These are phyloP conservation scores for Megalops cyprinoides DNA, from an alignment of 2,797 vertebrate species.

Conservation along the genomic window DNA sequence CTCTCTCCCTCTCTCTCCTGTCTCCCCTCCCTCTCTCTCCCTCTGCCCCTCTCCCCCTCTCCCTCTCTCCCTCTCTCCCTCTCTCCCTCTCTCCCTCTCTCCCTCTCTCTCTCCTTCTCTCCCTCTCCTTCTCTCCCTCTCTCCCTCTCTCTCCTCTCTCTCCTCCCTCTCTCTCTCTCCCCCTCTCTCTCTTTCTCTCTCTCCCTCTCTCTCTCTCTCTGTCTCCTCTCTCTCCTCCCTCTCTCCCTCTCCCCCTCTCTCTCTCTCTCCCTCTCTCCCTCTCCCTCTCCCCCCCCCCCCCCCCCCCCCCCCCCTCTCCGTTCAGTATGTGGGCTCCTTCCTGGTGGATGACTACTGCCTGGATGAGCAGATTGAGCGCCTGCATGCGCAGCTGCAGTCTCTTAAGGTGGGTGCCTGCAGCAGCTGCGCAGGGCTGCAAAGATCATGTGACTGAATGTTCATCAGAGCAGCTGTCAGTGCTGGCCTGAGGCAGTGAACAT, in stretches of 20 bases:
- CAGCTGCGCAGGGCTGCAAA: not conserved
- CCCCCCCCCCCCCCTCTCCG: slow-evolving; percentile 13
- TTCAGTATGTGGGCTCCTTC: slow-evolving; percentile 92
- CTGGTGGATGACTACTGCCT: slow-evolving; percentile 81
- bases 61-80: too few relatives aligned
- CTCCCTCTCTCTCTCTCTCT: too few relatives aligned
- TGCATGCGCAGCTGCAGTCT: slow-evolving; percentile 79
- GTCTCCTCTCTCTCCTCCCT: too few relatives aligned
- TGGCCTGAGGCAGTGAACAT: not conserved
- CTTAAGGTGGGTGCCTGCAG: slow-evolving; percentile 75
- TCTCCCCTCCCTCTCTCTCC: too few relatives aligned
- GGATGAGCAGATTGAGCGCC: slow-evolving; percentile 77
- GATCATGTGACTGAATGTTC: not conserved
- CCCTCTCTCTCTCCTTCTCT: not conserved
- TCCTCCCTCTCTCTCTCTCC: not conserved
- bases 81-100: too few relatives aligned
- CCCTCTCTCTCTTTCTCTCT: too few relatives aligned
- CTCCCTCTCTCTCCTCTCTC: too few relatives aligned
- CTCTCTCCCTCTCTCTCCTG: too few relatives aligned
- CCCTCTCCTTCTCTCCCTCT: too few relatives aligned
- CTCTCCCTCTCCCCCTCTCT: too few relatives aligned
- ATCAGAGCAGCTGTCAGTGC: not conserved
- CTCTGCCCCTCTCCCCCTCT: not conserved
- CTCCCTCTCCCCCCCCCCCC: too few relatives aligned
- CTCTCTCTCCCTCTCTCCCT: too few relatives aligned